Base-by-base conservation (phyloP, 2,797 vertebrate species). In the Urophycis tenuis region DNA sequence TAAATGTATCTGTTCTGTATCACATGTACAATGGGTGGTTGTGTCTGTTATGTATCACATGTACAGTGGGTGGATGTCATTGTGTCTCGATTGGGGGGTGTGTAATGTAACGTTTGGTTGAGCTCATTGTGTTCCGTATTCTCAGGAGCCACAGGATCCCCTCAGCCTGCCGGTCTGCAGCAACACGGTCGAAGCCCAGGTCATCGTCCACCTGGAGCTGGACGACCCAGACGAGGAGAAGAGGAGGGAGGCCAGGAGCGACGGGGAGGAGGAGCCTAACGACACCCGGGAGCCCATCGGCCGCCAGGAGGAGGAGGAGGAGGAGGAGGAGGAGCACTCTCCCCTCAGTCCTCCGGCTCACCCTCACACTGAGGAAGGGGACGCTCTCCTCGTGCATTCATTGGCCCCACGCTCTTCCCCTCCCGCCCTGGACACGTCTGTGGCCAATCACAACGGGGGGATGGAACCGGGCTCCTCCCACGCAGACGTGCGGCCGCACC, bases 181-280 rank as follows among this genome's bases (percentile, higher is more conserved):
- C 70, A 95, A 96, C 89, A 95, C 95, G 88, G 93, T 99, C 73
- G 95, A 99, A 87, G 97, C 97, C 0, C 95, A 98, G 41, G 96
- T 99, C 85, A 98, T 98, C 0, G 97, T 99, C 81, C 97, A 99
- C 88, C 97, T 79, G 19, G 85, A 88, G 77, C 85, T 81, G 35
- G 67, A 75, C 35, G 71, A 75, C 12, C 74, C 81, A 22, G 78
- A 64, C 25, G 85, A 86, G 74, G 86, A 34, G 4, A 85, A 79
- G 77, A 45, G 72, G 75, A 72, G 81, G 32, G 78, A 53, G 22
- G 85, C 86, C 71, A 84, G 32, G 77, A 35, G 72, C 75, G 75
- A 81, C 19, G 78, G 45, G 29, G 75, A 82, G 29, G 78, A 64
- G 30, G 85, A 79, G 71, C 82, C 85, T 35, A 88, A 81, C 71